Evolutionary conservation across 2,888 invertebrate species (phyloP), one percentile per base, ranked within the genome.

Genomic region (Thereva nobilitata): DNA sequence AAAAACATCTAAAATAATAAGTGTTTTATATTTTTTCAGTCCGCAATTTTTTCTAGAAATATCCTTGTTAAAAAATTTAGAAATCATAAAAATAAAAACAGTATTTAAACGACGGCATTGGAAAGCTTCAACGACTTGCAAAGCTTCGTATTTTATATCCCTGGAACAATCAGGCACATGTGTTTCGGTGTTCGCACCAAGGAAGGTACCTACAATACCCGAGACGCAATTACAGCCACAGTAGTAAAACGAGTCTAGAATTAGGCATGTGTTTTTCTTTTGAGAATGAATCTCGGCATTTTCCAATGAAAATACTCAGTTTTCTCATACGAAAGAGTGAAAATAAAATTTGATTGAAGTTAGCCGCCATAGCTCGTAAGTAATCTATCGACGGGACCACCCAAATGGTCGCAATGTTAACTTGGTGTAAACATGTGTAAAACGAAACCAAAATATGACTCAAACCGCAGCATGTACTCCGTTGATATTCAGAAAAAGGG

Each of bases 381-480:
- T 52, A 57, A 68, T 67, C 67, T 68, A 68, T 67, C 64, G 59
- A 9, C 57, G 53, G 45, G 69, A 70, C 70, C 70, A 70, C 70
- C 70, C 70, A 70, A 64, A 64, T 54, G 66, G 70, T 42, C 50
- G 63, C 63, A 63, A 63, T 63, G 63, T 41, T 52, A 53, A 61
- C 59, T 41, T 56, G 55, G 38, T 70, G 70, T 70, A 70, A 70
- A 70, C 70, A 70, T 63, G 61, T 67, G 70, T 68, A 70, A 70
- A 50, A 45, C 44, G 67, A 68, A 70, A 70, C 67, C 68, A 68
- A 70, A 68, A 70, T 69, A 67, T 67, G 66, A 61, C 66, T 59
- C 45, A 41, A 66, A 66, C 44, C 64, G 44, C 44, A 44, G 34
- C 63, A 41, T 35, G 9, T 38, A 59, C 10, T 49, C 59, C 37